Evolutionary conservation across 92 coral and sea anemone species (phyloP).

Genomic region (Galaxea fascicularis): DNA sequence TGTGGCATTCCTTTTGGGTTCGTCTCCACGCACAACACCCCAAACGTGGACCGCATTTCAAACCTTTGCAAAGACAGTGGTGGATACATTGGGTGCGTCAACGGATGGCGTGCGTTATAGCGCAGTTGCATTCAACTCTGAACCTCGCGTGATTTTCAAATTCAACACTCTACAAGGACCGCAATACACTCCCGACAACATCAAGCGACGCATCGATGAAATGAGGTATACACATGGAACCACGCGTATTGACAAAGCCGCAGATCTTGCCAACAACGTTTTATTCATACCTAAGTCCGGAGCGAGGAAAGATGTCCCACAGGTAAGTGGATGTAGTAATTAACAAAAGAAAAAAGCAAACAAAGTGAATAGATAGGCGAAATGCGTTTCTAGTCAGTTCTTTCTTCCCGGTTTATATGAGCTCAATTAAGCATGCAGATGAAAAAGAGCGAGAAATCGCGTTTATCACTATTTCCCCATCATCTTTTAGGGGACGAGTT

Average conservation of each 20-base stretch:
- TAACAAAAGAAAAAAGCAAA: no score
- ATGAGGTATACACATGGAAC: slow-evolving; percentile 47
- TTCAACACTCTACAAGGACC: slow-evolving; percentile 66
- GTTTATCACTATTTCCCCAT: no score
- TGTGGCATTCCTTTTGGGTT: slow-evolving; percentile 72
- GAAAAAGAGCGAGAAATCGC: no score
- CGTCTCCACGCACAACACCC: slow-evolving; percentile 59
- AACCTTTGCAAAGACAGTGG: slow-evolving; percentile 69
- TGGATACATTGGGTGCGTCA: slow-evolving; percentile 58
- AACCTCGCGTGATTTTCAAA: slow-evolving; percentile 62
- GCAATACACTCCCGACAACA: slow-evolving; percentile 60
- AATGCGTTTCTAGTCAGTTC: no score
- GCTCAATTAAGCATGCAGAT: no score
- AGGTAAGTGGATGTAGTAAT: slow-evolving; percentile 26
- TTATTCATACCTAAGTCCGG: slow-evolving; percentile 63
- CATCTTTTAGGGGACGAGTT: no score
- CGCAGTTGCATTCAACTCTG: slow-evolving; percentile 64
- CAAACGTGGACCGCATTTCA: slow-evolving; percentile 72
- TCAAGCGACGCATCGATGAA: slow-evolving; percentile 67
- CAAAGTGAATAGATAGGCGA: no score
- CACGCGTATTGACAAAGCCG: slow-evolving; percentile 65
- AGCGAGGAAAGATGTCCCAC: slow-evolving; percentile 62
- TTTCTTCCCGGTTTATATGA: no score
- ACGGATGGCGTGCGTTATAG: slow-evolving; percentile 73
- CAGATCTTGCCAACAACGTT: slow-evolving; percentile 53